A percentile compares a stretch with the other conserved stretches of the same genome.
phyloP scores from a whole-genome alignment of 2,797 vertebrate species.

The Hephaestus fuliginosus region DNA sequence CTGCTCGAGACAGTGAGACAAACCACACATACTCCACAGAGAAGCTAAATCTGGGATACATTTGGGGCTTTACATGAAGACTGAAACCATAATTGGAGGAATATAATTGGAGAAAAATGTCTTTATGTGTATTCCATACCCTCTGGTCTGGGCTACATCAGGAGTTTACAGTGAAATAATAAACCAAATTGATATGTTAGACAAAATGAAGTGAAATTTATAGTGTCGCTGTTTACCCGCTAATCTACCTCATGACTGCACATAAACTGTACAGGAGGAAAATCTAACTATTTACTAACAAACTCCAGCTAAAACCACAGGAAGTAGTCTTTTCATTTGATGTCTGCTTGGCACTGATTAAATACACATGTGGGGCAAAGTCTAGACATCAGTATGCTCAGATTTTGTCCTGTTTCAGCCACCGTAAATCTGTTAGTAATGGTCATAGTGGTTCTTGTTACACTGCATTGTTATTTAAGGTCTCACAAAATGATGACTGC shows the following conservation, averaged over 20 bases:
- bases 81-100: slow-evolving; percentile 34
- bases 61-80: slow-evolving; percentile 11
- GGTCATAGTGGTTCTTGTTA: not conserved
- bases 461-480: not conserved
- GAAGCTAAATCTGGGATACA: slow-evolving; percentile 24
- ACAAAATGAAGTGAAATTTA: not conserved
- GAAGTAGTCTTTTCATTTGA: slow-evolving; percentile 4
- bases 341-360: slow-evolving; percentile 32
- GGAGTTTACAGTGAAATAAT: not conserved
- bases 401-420: not conserved
- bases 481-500: not conserved
- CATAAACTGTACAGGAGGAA: slow-evolving; percentile 10
- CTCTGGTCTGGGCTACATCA: too few species aligned
- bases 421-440: slow-evolving; percentile 21
- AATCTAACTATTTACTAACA: slow-evolving; percentile 15
- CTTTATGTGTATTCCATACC: not conserved
- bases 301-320: slow-evolving; percentile 19
- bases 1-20: not conserved
- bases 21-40: slow-evolving; percentile 10
- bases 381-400: slow-evolving; percentile 34
- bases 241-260: not conserved
- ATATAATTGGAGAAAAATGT: slow-evolving; percentile 29
- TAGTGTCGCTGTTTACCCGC: not conserved
- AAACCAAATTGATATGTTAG: not conserved
- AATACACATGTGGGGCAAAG: slow-evolving; percentile 44